Evolutionary conservation across 2,113 vertebrate genomes (phyloP).

Genomic region (Cottus gobio): DNA sequence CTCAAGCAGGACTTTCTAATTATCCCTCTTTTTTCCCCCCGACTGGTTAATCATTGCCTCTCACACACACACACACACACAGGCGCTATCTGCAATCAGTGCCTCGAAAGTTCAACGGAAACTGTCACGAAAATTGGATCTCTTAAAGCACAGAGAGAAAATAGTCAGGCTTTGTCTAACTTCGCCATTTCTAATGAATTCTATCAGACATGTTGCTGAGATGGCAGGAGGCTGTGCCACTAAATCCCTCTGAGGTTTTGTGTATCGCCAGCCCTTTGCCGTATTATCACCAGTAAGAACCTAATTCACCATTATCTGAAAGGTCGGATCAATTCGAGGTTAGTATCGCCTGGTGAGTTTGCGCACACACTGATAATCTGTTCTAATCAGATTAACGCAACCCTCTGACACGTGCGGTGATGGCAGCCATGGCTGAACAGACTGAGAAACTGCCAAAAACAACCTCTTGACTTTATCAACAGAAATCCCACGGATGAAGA

Average conservation of each 20-base stretch:
- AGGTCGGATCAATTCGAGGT: conserved; percentile 32
- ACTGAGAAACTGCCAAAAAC: neutral
- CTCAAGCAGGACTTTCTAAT: conserved; percentile 43
- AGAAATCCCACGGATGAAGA: neutral
- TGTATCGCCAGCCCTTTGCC: neutral
- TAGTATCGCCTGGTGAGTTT: neutral
- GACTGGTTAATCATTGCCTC: conserved; percentile 41
- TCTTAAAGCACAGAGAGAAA: neutral
- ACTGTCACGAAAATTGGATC: conserved; percentile 7
- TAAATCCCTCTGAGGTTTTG: neutral
- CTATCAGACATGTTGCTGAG: neutral
- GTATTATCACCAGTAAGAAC: conserved; percentile 4
- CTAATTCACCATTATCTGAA: conserved; percentile 32
- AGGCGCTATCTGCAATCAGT: conserved; percentile 36
- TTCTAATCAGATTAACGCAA: conserved; percentile 33
- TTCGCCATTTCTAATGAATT: conserved; percentile 4
- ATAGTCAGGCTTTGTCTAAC: neutral
- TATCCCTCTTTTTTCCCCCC: conserved; percentile 20
- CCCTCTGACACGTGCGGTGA: conserved; percentile 1
- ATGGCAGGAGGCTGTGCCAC: neutral
- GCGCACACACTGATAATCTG: conserved; percentile 32
- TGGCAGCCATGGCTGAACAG: neutral
- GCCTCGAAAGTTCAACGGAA: conserved; percentile 47
- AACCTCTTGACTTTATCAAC: neutral
- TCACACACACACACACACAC: conserved; percentile 28